phyloP scores from a whole-genome alignment of 2,797 vertebrate species.

The Octomys mimax region DNA sequence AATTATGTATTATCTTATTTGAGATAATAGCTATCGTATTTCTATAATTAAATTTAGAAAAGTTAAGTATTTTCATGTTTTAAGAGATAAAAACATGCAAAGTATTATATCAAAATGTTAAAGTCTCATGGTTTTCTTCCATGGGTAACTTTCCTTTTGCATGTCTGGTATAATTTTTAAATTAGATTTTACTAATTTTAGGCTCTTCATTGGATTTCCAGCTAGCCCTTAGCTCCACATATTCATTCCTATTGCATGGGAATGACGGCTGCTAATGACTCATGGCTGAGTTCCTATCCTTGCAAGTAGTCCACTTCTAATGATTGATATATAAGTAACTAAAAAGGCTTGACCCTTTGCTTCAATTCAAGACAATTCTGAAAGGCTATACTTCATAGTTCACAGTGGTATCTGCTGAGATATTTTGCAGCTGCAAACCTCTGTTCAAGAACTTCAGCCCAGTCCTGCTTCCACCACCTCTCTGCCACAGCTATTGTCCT shows the following conservation, averaged over 20 bases:
- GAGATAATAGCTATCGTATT: neutral
- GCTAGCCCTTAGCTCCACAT: neutral
- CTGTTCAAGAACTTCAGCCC: neutral
- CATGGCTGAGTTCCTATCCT: neutral
- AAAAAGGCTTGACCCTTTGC: neutral
- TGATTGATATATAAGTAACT: neutral
- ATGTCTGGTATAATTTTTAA: slow-evolving; percentile 25
- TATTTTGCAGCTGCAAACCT: neutral
- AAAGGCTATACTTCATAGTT: neutral
- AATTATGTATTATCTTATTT: neutral
- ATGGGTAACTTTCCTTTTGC: slow-evolving; percentile 2
- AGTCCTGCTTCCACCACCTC: neutral
- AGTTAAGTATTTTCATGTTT: neutral
- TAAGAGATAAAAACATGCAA: slow-evolving; percentile 36
- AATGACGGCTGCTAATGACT: neutral
- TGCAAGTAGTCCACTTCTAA: neutral
- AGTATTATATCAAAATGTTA: slow-evolving; percentile 43
- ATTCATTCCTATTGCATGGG: neutral
- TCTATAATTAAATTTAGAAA: slow-evolving; percentile 15
- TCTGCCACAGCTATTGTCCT: neutral
- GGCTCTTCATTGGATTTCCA: neutral
- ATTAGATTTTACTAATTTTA: neutral
- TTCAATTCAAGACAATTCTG: neutral
- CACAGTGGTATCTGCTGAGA: neutral
- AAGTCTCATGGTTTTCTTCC: neutral